Evolutionary conservation across 1,140 invertebrate species (phyloP), one percentile per base, ranked within the genome.

Genomic region (Aphidius gifuensis): DNA sequence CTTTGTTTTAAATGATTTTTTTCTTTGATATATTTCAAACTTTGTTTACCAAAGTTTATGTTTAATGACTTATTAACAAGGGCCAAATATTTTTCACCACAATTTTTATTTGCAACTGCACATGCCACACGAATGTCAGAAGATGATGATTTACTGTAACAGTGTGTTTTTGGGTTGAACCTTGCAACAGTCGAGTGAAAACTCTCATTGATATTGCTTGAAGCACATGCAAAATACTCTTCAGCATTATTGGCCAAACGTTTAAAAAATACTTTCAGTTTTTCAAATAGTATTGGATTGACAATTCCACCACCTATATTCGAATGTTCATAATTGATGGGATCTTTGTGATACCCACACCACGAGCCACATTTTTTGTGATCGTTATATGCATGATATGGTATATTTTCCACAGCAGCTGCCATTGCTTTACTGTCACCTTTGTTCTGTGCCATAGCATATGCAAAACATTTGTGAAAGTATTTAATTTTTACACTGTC

Each of bases 161-260:
- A 32, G 23, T 32, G 23, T 32, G 23, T 32, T 32, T 32, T 32
- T 32, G 23, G 23, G 4, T 32, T 32, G 4, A 32, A 32, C 4
- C 23, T 32, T 32, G 23, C 4, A 5, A n/a, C 21, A 39, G 58
- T 64, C 38, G 23, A 43, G 40, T 68, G 68, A 38, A 68, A 44
- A 42, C 67, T 64, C 55, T 68, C 67, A 61, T 68, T 68, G 3
- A 58, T 49, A n/a, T 68, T 57, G 16, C 61, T 68, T 4, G 62
- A 65, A 32, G 60, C 66, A 45, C 50, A 57, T 55, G 57, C 51
- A 6, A 45, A 53, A 50, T 63, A 68, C 53, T 66, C 58, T 40
- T 45, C 1, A 23, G 61, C 64, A 39, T 62, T 61, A 6, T 38
- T 11, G 2, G 59, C 54, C 43, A 60, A 45, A 23, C 57, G 49